Percentiles rank a stretch among this genome's conserved stretches.
These are phyloP conservation scores for Heterodera filipjevi DNA, from an alignment of 2,888 invertebrate species.

Conservation along the genomic window DNA sequence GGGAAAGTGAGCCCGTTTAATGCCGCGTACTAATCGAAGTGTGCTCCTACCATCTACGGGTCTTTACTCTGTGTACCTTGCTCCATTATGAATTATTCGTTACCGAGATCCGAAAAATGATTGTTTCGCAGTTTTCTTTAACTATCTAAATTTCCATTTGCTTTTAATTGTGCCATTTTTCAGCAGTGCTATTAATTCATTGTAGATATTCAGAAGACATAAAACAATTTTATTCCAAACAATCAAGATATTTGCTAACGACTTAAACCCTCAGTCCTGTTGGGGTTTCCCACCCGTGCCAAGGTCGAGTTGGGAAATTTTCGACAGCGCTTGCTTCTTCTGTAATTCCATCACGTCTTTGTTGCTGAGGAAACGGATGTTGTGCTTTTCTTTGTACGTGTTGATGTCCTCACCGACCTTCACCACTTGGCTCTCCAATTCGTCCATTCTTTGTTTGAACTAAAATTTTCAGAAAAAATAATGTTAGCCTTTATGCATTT, in stretches of 20 bases:
- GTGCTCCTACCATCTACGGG: not conserved
- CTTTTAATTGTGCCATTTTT: too few relatives aligned
- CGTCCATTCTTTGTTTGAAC: slow-evolving; percentile 43
- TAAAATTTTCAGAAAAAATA: slow-evolving; percentile 31
- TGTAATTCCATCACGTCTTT: slow-evolving; percentile 50
- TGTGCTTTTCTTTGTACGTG: slow-evolving; percentile 52
- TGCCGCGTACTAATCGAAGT: not conserved
- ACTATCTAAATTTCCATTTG: too few relatives aligned
- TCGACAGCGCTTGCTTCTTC: slow-evolving; percentile 42
- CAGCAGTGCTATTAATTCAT: too few relatives aligned
- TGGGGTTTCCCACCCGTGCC: not conserved
- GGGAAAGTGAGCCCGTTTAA: slow-evolving; percentile 20
- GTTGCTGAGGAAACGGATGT: slow-evolving; percentile 54
- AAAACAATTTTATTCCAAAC: not conserved
- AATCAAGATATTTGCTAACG: not conserved
- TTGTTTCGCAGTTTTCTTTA: too few relatives aligned
- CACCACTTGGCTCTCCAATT: slow-evolving; percentile 50
- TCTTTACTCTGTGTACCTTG: not conserved
- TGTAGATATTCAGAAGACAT: not conserved
- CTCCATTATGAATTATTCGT: not conserved
- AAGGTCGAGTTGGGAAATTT: slow-evolving; percentile 31
- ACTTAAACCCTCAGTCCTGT: not conserved
- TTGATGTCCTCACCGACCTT: slow-evolving; percentile 57
- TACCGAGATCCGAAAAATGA: too few relatives aligned
- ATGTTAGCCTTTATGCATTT: not conserved